Evolutionary conservation across 2,888 invertebrate species (phyloP).

Genomic region (Philhelius pedissequus): DNA sequence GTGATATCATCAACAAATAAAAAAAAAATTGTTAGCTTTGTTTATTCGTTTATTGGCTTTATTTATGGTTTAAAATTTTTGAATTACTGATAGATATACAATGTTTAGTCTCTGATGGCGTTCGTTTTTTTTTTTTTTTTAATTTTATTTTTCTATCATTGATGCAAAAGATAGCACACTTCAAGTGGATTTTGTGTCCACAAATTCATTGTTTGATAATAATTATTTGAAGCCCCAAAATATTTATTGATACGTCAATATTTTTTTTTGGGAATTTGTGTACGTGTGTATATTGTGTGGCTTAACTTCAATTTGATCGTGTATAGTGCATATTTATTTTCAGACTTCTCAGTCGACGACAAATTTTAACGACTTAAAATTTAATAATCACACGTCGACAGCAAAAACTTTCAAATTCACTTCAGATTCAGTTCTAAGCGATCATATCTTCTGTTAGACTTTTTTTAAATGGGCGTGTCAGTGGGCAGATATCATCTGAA

Average conservation of each 20-base stretch:
- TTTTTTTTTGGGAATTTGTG: background rate
- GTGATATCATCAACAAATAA: conserved; percentile 63
- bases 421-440: too few relatives aligned
- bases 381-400: too few relatives aligned
- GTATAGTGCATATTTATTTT: too few relatives aligned
- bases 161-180: conserved; percentile 58
- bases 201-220: conserved; percentile 51
- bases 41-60: conserved; percentile 59
- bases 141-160: conserved; percentile 52
- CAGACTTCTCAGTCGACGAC: too few relatives aligned
- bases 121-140: conserved; percentile 1
- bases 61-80: conserved; percentile 59
- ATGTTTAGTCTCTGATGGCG: conserved; percentile 16
- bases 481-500: too few relatives aligned
- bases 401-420: too few relatives aligned
- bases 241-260: background rate
- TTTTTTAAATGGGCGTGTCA: too few relatives aligned
- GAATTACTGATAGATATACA: conserved; percentile 55
- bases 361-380: too few relatives aligned
- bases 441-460: too few relatives aligned
- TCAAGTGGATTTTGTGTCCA: conserved; percentile 56
- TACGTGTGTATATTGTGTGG: background rate
- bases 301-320: too few relatives aligned
- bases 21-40: conserved; percentile 36
- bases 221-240: conserved; percentile 42